These are phyloP conservation scores for Sebastolobus alascanus DNA, from an alignment of 2,797 vertebrate genomes.

Conservation along the genomic window DNA sequence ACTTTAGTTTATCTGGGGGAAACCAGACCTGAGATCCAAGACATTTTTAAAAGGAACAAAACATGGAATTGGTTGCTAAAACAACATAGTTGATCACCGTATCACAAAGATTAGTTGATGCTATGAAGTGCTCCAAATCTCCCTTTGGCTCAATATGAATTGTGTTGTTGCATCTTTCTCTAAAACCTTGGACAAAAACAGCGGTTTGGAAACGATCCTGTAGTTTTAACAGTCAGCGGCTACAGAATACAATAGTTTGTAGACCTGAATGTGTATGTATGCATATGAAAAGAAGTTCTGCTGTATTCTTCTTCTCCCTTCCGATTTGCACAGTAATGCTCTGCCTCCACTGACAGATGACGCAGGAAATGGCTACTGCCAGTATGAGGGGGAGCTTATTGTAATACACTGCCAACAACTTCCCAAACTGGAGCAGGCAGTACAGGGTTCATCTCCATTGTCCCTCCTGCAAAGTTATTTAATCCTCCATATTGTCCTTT, in stretches of 20 bases:
- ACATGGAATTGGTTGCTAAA: constrained; percentile 1
- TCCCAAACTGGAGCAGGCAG: constrained; percentile 66
- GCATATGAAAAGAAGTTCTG: background rate
- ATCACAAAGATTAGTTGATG: background rate
- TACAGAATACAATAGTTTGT: background rate
- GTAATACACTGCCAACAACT: constrained; percentile 73
- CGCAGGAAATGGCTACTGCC: constrained; percentile 65
- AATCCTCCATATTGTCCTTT: constrained; percentile 68
- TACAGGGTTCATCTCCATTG: constrained; percentile 69
- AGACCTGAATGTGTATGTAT: background rate
- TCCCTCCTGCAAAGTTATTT: constrained; percentile 68
- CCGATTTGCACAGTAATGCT: constrained; percentile 34
- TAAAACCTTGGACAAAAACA: background rate
- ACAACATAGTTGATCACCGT: background rate
- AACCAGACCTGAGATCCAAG: background rate
- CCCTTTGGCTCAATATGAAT: background rate
- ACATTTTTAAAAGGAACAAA: background rate
- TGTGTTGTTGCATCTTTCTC: background rate
- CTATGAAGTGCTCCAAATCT: background rate
- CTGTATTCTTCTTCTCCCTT: constrained; percentile 13
- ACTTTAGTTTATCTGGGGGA: background rate
- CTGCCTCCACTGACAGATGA: constrained; percentile 50
- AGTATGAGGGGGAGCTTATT: constrained; percentile 50
- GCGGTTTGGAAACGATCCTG: background rate
- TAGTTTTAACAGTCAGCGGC: background rate